These are phyloP conservation scores for Guaruba guarouba DNA, from an alignment of 2,113 vertebrate genomes.

Conservation along the genomic window DNA sequence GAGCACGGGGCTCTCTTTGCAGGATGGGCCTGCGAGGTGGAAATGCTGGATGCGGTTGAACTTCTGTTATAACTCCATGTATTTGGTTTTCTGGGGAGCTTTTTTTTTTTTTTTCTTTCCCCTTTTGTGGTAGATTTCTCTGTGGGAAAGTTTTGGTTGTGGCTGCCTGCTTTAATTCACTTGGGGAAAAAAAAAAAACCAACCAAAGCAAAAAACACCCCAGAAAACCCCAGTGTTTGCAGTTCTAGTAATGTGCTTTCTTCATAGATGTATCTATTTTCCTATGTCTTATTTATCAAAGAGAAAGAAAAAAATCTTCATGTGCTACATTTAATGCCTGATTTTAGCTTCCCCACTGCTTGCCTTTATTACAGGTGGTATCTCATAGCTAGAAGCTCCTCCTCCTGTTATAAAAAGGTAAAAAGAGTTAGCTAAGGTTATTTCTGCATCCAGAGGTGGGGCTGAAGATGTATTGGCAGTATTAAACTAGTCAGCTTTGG, in stretches of 20 bases:
- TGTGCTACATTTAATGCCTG: background rate
- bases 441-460: background rate
- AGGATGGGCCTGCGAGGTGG: no score
- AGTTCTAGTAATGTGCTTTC: background rate
- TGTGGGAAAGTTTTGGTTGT: background rate
- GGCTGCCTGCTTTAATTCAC: background rate
- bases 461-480: background rate
- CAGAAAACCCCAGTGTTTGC: background rate
- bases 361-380: background rate
- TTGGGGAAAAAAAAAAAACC: accelerated
- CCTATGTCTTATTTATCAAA: background rate
- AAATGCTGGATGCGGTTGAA: background rate
- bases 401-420: background rate
- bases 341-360: background rate
- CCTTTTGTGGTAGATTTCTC: background rate
- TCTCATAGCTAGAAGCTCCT: background rate
- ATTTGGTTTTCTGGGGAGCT: background rate
- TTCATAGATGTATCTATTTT: background rate
- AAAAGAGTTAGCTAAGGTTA: background rate
- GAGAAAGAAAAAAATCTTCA: accelerated
- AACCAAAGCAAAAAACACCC: background rate
- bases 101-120: no score
- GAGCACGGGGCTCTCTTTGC: background rate
- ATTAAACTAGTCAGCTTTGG: background rate
- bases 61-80: background rate